Evolutionary conservation across 2,888 invertebrate species (phyloP), one percentile per base, ranked within the genome.

Genomic region (Tineola bisselliella): DNA sequence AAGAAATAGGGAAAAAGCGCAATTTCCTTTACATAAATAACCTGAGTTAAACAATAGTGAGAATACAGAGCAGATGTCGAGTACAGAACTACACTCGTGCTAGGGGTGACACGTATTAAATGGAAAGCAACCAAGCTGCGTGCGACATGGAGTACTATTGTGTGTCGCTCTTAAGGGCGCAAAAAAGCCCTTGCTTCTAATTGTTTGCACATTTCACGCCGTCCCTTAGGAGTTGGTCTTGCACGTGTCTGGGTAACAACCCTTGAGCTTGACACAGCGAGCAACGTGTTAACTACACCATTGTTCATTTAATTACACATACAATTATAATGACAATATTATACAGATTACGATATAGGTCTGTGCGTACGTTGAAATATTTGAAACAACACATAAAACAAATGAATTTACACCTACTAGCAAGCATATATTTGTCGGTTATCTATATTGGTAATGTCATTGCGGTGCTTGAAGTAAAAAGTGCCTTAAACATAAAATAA

Each of bases 171-270:
- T 66, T 66, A 63, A 62, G 64, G 70, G 74, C 69, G 71, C 70
- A 54, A 54, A 54, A 54, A 54, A 54, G 17, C 54, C 54, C 54
- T 54, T 54, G 48, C 12, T 25, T 54, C 19, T 83, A 83, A 84
- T 86, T 86, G 86, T 86, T 86, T 84, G 86, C 83, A 80, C 86
- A 83, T 84, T 86, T 84, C 69, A 70, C 77, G 70, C 74, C 72
- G 30, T 70, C 73, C 77, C 73, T 66, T 62, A 65, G 71, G 67
- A 15, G 25, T 17, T 12, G 25, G 31, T 43, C 18, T 68, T 70
- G 69, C 73, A 69, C 70, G 69, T 69, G 68, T 65, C 64, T 56
- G 64, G 63, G 63, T 63, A 18, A 58, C 61, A 63, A 63, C 68
- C 66, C 65, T 64, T 61, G 52, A 63, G 62, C 57, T 58, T 52